A percentile compares a stretch with the other conserved stretches of the same genome.
These are phyloP conservation scores for Gonatopus flavifemur DNA, from an alignment of 1,140 invertebrate genomes.

Conservation along the genomic window DNA sequence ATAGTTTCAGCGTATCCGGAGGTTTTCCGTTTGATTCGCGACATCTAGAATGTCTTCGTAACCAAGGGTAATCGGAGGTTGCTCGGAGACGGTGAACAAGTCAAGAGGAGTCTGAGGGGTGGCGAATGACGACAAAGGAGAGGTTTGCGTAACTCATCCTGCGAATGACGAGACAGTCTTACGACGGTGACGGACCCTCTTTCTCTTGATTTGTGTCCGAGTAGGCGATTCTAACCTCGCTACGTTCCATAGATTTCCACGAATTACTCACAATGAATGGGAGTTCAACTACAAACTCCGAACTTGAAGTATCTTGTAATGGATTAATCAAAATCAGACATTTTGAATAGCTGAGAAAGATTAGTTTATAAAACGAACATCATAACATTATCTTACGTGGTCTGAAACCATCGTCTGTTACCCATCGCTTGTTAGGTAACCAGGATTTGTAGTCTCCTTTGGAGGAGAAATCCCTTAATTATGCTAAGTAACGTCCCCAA, in stretches of 20 bases:
- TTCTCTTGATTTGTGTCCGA: slow-evolving; percentile 17
- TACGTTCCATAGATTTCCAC: no score
- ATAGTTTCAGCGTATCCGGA: no score
- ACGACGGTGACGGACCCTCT: slow-evolving; percentile 37
- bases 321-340: no score
- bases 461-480: slow-evolving; percentile 53
- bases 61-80: slow-evolving; percentile 42
- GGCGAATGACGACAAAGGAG: background rate
- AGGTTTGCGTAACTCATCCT: slow-evolving; percentile 23
- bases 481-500: slow-evolving; percentile 56
- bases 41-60: slow-evolving; percentile 24
- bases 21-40: no score
- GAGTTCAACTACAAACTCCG: no score
- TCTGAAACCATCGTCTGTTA: no score
- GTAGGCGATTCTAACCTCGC: slow-evolving; percentile 26
- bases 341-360: no score
- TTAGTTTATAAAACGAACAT: no score
- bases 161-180: slow-evolving; percentile 36
- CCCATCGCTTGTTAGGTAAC: no score
- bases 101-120: slow-evolving; percentile 14
- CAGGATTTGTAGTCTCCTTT: slow-evolving; percentile 40
- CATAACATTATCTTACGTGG: no score
- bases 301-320: no score
- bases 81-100: slow-evolving; percentile 38
- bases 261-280: no score